phyloP scores from a whole-genome alignment of 2,888 invertebrate genomes.

The Leptarthrus brevirostris region DNA sequence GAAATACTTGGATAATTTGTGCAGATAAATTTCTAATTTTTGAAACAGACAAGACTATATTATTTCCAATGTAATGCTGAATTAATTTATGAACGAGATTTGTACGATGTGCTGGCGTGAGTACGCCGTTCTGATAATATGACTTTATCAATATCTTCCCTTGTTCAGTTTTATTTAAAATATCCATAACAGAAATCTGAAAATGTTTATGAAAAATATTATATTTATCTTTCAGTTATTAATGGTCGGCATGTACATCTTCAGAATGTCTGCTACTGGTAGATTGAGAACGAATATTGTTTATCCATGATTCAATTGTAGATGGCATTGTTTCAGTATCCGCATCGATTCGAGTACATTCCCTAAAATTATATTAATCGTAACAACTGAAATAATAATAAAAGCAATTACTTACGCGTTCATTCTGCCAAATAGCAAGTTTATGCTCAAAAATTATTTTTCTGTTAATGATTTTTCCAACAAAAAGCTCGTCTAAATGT shows the following conservation, averaged over 20 bases:
- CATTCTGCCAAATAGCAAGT: constrained; percentile 14
- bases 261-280: neutral
- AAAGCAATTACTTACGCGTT: neutral
- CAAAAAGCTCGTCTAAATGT: constrained; percentile 30
- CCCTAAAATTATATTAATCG: neutral
- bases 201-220: neutral
- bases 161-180: constrained; percentile 28
- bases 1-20: constrained; percentile 51
- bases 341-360: neutral
- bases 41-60: constrained; percentile 10
- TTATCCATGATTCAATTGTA: constrained; percentile 3
- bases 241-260: neutral
- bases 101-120: constrained; percentile 41
- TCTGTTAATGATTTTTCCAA: neutral
- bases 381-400: neutral
- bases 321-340: neutral
- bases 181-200: constrained; percentile 37
- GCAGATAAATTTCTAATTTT: constrained; percentile 42
- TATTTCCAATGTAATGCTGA: constrained; percentile 48
- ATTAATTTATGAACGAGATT: constrained; percentile 41
- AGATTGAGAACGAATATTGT: neutral
- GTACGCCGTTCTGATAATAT: constrained; percentile 1
- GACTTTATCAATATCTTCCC: constrained; percentile 28
- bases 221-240: neutral
- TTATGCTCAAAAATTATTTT: constrained; percentile 17